These are phyloP conservation scores for Camponotus fellah DNA, from an alignment of 2,888 invertebrate genomes.

Conservation along the genomic window DNA sequence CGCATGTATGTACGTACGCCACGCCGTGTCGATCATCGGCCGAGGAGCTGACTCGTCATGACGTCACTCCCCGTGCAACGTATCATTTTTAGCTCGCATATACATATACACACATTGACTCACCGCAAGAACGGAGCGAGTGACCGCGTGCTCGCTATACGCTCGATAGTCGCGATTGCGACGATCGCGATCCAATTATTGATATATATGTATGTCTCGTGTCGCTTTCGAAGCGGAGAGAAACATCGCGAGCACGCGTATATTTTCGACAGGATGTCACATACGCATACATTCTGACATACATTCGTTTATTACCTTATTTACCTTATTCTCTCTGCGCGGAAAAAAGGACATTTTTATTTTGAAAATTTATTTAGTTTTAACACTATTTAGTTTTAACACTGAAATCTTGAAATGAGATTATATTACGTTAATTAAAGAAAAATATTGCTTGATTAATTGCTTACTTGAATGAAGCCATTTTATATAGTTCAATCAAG, in stretches of 20 bases:
- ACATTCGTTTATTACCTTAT: background rate
- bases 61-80: slow-evolving; percentile 77
- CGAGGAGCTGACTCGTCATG: slow-evolving; percentile 75
- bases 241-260: background rate
- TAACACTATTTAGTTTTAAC: too few species aligned
- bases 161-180: slow-evolving; percentile 25
- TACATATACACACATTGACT: slow-evolving; percentile 69
- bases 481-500: too few species aligned
- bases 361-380: too few species aligned
- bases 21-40: slow-evolving; percentile 66
- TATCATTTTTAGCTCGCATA: slow-evolving; percentile 82
- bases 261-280: background rate
- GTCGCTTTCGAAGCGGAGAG: background rate
- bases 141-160: slow-evolving; percentile 67
- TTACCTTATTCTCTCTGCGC: too few species aligned
- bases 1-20: background rate
- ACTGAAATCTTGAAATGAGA: too few species aligned
- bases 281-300: background rate
- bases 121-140: slow-evolving; percentile 61
- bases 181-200: slow-evolving; percentile 23
- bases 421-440: too few species aligned
- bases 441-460: too few species aligned
- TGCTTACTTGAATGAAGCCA: too few species aligned
- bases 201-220: background rate
- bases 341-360: too few species aligned